A percentile compares a stretch with the other conserved stretches of the same genome.
These are phyloP conservation scores for Ochropacha duplaris DNA, from an alignment of 2,888 invertebrate species.

Conservation along the genomic window DNA sequence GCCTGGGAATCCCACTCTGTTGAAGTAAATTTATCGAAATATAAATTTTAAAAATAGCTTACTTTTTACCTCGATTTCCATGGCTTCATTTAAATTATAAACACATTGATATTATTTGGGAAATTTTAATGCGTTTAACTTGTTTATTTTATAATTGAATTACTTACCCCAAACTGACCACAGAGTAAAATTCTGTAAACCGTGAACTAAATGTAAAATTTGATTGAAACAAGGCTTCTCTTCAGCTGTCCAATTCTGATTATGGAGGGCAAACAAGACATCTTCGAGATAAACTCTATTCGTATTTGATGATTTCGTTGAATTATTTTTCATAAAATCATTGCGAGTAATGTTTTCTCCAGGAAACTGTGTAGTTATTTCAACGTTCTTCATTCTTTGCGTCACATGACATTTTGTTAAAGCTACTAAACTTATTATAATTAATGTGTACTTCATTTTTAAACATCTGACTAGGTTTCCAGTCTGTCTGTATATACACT, in stretches of 20 bases:
- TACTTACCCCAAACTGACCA: conserved; percentile 83
- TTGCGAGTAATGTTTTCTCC: conserved; percentile 17
- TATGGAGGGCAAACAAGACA: conserved; percentile 60
- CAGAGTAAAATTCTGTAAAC: conserved; percentile 77
- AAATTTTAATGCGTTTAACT: too few relatives aligned
- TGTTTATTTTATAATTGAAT: not conserved
- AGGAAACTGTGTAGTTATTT: conserved; percentile 15
- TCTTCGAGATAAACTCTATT: conserved; percentile 66
- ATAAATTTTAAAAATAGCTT: not conserved
- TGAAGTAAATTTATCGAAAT: conserved; percentile 15
- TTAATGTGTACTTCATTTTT: conserved; percentile 42
- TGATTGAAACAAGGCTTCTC: conserved; percentile 63
- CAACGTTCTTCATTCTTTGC: conserved; percentile 25
- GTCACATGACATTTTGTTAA: conserved; percentile 34
- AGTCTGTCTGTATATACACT: conserved; percentile 32
- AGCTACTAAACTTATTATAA: conserved; percentile 21
- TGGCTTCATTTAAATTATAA: too few relatives aligned
- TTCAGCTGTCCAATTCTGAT: conserved; percentile 61
- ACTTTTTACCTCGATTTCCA: too few relatives aligned
- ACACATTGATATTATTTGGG: too few relatives aligned
- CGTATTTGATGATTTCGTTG: conserved; percentile 13
- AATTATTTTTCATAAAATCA: conserved; percentile 26
- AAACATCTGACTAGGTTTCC: not conserved
- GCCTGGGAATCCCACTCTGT: conserved; percentile 85
- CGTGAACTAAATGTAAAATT: conserved; percentile 55